Conservation (phyloP, 2,888 invertebrate species). For the Drosophila sordidula region DNA sequence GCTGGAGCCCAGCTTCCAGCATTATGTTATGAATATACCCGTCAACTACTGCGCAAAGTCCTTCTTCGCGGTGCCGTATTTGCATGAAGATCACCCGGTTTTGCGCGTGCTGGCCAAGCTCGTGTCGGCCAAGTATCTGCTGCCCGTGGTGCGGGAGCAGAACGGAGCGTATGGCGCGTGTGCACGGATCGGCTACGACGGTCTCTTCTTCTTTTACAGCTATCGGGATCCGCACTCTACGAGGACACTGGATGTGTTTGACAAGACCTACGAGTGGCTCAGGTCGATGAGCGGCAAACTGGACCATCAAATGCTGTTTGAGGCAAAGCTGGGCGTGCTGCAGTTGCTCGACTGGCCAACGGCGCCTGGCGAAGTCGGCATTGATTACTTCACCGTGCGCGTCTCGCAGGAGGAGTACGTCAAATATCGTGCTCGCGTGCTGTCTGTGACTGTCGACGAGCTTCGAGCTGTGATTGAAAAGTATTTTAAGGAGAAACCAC, state of each 20-base stretch:
- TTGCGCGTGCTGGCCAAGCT: slow-evolving; percentile 91
- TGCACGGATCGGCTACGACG: slow-evolving; percentile 89
- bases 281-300: slow-evolving; percentile 87
- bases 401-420: slow-evolving; percentile 92
- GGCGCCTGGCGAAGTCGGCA: slow-evolving; percentile 92
- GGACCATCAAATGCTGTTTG: slow-evolving; percentile 90
- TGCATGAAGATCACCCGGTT: slow-evolving; percentile 91
- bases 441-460: slow-evolving; percentile 90
- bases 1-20: slow-evolving; percentile 87
- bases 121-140: slow-evolving; percentile 92
- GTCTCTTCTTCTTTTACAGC: slow-evolving; percentile 93
- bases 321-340: slow-evolving; percentile 95
- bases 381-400: slow-evolving; percentile 90
- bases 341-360: slow-evolving; percentile 94
- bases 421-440: slow-evolving; percentile 90
- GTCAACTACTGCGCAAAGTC: slow-evolving; percentile 95
- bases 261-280: slow-evolving; percentile 91
- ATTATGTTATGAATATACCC: slow-evolving; percentile 93
- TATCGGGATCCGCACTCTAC: slow-evolving; percentile 95
- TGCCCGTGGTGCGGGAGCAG: slow-evolving; percentile 94
- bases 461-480: slow-evolving; percentile 89
- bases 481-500: slow-evolving; percentile 87
- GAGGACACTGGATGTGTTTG: slow-evolving; percentile 92
- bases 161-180: slow-evolving; percentile 98
- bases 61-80: slow-evolving; percentile 91